These are phyloP conservation scores for Aricia agestis DNA, from an alignment of 1,140 invertebrate genomes.

Conservation along the genomic window DNA sequence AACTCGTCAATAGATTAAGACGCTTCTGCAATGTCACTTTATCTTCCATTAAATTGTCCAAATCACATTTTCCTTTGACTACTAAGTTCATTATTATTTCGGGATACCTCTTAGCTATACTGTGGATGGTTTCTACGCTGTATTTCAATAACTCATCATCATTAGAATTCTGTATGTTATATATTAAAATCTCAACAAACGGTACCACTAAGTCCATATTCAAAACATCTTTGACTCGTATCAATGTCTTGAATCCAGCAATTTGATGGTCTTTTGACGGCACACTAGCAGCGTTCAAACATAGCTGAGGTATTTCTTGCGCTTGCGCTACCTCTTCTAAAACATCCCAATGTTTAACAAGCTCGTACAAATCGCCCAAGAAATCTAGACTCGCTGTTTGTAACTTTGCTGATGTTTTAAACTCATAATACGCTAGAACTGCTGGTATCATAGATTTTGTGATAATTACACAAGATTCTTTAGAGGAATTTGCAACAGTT, in stretches of 20 bases:
- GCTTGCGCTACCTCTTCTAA: conserved; percentile 40
- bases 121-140: conserved; percentile 52
- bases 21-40: conserved; percentile 51
- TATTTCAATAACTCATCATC: conserved; percentile 52
- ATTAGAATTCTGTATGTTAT: conserved; percentile 52
- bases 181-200: conserved; percentile 58
- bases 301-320: conserved; percentile 49
- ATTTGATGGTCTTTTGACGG: conserved; percentile 55
- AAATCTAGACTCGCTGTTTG: conserved; percentile 59
- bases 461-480: conserved; percentile 72
- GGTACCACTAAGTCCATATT: conserved; percentile 51
- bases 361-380: conserved; percentile 52
- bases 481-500: conserved; percentile 74
- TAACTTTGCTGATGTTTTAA: conserved; percentile 52
- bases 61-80: conserved; percentile 60
- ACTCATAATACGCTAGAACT: conserved; percentile 52
- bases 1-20: conserved; percentile 50
- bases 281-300: conserved; percentile 50
- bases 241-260: conserved; percentile 56
- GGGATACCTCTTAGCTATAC: conserved; percentile 56
- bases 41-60: conserved; percentile 50
- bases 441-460: conserved; percentile 72
- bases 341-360: conserved; percentile 52
- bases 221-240: conserved; percentile 43
- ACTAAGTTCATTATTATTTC: conserved; percentile 59